Conservation (phyloP, 2,113 vertebrate genomes). For the Danionella cerebrum region DNA sequence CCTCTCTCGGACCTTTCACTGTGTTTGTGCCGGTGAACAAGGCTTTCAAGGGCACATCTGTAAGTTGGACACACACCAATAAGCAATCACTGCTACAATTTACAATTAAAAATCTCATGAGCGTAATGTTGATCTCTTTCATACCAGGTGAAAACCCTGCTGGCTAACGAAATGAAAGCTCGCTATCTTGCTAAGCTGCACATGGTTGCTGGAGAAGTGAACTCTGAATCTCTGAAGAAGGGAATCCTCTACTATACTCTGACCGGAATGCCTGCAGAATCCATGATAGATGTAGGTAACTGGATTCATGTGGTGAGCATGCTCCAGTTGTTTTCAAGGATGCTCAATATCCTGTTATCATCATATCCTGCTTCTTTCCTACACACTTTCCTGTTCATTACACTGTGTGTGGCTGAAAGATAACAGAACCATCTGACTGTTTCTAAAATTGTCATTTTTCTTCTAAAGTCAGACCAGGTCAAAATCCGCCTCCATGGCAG, state of each 20-base stretch:
- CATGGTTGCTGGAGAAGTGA: conserved; percentile 74
- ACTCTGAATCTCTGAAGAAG: conserved; percentile 59
- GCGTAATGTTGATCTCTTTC: not conserved
- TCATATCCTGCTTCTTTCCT: not conserved
- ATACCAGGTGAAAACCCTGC: conserved; percentile 66
- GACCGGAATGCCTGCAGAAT: conserved; percentile 73
- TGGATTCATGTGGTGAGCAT: conserved; percentile 5
- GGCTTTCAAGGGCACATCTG: conserved; percentile 64
- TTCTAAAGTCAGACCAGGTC: conserved; percentile 58
- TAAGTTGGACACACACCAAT: conserved; percentile 31
- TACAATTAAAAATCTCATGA: too few relatives aligned
- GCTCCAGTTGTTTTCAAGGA: not conserved
- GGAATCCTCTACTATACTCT: conserved; percentile 72
- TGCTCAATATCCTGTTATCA: not conserved
- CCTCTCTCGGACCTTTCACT: conserved; percentile 80
- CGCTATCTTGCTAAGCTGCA: conserved; percentile 81
- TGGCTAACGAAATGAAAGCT: conserved; percentile 55
- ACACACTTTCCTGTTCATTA: not conserved
- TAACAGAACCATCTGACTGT: not conserved
- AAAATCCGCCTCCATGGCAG: conserved; percentile 75
- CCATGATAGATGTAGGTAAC: conserved; percentile 63
- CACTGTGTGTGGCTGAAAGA: not conserved
- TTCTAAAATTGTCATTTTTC: too few relatives aligned
- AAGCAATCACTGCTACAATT: too few relatives aligned
- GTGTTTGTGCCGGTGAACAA: conserved; percentile 77